Evolutionary conservation across 1,140 invertebrate genomes (phyloP).

Genomic region (Nylanderia fulva): DNA sequence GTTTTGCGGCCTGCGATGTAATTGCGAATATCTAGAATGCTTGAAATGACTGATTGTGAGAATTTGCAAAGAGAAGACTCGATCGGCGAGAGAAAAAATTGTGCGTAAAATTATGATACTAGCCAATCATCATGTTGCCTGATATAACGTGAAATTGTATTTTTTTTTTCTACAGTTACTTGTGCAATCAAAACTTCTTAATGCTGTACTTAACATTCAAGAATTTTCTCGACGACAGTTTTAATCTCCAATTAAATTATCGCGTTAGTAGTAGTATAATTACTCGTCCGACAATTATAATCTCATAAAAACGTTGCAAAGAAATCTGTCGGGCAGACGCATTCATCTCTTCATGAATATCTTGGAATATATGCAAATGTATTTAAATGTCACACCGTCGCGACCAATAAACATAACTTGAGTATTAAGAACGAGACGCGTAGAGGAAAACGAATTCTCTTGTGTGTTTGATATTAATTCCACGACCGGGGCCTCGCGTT

Average conservation of each 20-base stretch:
- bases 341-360: slow-evolving; percentile 38
- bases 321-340: neutral
- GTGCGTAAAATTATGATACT: neutral
- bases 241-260: slow-evolving; percentile 9
- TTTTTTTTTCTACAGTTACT: neutral
- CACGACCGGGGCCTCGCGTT: neutral
- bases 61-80: neutral
- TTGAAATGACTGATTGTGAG: slow-evolving; percentile 74
- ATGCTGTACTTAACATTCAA: neutral
- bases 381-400: slow-evolving; percentile 23
- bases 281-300: slow-evolving; percentile 16
- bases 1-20: slow-evolving; percentile 79
- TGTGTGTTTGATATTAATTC: slow-evolving; percentile 38
- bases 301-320: neutral
- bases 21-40: slow-evolving; percentile 75
- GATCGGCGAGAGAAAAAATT: neutral
- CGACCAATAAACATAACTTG: slow-evolving; percentile 24
- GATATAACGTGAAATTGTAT: neutral
- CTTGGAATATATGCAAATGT: neutral
- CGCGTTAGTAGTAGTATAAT: neutral
- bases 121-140: neutral
- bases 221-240: slow-evolving; percentile 15
- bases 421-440: neutral
- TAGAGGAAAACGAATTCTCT: slow-evolving; percentile 18
- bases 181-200: neutral